Percentiles rank a stretch among this genome's conserved stretches.
phyloP scores from a whole-genome alignment of 2,797 vertebrate species.

The Hydrocynus forskahlii region DNA sequence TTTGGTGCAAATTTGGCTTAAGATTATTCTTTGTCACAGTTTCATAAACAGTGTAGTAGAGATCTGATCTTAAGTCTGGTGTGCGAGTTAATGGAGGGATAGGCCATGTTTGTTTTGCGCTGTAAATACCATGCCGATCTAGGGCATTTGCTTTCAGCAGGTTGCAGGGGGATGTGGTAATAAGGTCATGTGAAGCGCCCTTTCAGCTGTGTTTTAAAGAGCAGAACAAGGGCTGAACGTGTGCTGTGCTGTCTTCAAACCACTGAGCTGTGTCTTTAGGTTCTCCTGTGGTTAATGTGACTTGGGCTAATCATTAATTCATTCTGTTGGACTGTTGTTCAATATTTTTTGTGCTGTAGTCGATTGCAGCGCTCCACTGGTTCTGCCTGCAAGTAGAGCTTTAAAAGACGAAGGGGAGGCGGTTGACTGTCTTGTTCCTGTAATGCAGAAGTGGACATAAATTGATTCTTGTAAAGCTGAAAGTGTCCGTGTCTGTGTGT shows the following conservation, averaged over 20 bases:
- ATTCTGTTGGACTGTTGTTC: not conserved
- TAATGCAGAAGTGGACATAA: not conserved
- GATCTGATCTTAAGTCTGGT: constrained; percentile 6
- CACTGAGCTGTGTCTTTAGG: not conserved
- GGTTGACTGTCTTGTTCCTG: constrained; percentile 1
- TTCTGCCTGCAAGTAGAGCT: not conserved
- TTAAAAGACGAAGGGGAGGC: not conserved
- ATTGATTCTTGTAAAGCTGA: constrained; percentile 41
- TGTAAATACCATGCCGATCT: constrained; percentile 39
- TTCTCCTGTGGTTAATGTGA: not conserved
- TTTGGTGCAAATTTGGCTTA: not conserved
- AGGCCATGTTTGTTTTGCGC: constrained; percentile 49
- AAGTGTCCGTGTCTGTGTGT: not conserved
- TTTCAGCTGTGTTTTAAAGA: not conserved
- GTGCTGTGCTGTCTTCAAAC: not conserved
- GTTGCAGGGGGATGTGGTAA: constrained; percentile 16
- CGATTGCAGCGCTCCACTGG: not conserved
- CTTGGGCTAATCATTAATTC: not conserved
- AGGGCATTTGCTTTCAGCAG: constrained; percentile 32
- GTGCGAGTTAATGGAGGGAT: constrained; percentile 24
- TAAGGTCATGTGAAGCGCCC: not conserved
- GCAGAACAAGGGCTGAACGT: not conserved
- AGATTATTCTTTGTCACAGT: not conserved
- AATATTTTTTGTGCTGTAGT: not conserved
- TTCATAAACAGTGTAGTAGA: constrained; percentile 2